Conservation (phyloP, 2,113 vertebrate genomes). For the Rhea pennata region DNA sequence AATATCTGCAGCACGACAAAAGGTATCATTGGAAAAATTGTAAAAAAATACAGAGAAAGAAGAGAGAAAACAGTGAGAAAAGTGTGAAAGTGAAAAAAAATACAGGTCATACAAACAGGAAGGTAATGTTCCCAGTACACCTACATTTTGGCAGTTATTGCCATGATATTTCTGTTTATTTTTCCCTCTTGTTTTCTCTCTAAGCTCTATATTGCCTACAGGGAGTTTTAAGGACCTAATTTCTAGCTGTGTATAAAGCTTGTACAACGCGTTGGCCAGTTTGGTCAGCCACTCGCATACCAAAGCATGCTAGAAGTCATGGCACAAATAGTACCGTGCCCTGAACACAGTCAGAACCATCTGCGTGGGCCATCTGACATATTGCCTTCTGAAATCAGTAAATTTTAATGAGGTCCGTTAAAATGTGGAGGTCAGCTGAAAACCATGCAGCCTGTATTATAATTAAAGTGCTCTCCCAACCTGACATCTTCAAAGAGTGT, state of each 20-base stretch:
- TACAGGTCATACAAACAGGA: not conserved
- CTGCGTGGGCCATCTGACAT: not conserved
- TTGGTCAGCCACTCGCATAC: accelerated
- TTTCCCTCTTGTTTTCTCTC: not conserved
- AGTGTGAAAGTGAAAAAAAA: not conserved
- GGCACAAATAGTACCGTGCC: accelerated
- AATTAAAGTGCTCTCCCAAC: not conserved
- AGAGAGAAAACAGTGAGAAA: not conserved
- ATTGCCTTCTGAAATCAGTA: not conserved
- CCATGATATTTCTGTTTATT: not conserved
- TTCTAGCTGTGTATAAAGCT: not conserved
- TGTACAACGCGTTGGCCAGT: accelerated
- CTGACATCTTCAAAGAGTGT: not conserved
- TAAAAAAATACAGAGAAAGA: not conserved
- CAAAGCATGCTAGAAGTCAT: not conserved
- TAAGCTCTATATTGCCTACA: not conserved
- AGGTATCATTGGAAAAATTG: not conserved
- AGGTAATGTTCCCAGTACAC: not conserved
- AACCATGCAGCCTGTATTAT: not conserved
- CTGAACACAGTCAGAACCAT: not conserved
- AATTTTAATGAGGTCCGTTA: not conserved
- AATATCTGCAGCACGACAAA: not conserved
- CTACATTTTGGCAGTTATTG: not conserved
- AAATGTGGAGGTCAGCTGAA: not conserved
- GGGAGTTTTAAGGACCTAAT: not conserved